Evolutionary conservation across 2,797 vertebrate genomes (phyloP), one percentile per base, ranked within the genome.

Genomic region (Morus bassanus): DNA sequence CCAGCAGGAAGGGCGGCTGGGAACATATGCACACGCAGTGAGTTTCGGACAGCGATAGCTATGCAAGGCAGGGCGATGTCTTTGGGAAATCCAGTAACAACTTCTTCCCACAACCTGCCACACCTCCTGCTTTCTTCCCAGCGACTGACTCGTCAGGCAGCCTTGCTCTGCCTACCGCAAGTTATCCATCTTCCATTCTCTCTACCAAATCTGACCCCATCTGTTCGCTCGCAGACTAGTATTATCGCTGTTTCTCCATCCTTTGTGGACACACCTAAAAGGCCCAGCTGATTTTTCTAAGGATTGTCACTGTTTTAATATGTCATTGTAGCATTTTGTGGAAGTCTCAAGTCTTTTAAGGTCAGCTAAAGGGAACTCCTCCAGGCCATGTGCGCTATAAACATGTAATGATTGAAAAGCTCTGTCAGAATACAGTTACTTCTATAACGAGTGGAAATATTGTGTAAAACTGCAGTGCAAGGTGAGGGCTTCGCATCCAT

Each of bases 71-170:
- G 93, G 95, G 95, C 25, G 4, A 93, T 27, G 91, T 51, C 93
- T 96, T 94, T 95, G 94, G 89, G 96, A 95, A 97, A 94, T 80
- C 68, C 84, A 81, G 69, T 60, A 92, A 61, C 92, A 28, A 85
- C 21, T 91, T 78, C 82, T 96, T 97, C 96, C 95, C 96, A 97
- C 95, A 92, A 73, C 46, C 75, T 81, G 87, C 96, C 92, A 88
- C 96, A 92, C 94, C 96, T 94, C 89, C 87, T 18, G 46, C 91
- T 51, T 85, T 75, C 89, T 85, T 89, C 87, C 92, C 95, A 95
- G 72, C 2, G 9, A 70, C 72, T 75, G 89, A 94, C 91, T 91
- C 2, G 85, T 67, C 87, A 43, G 82, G 87, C 81, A 92, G 91
- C 78, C 84, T 85, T 13, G 3, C 68, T 89, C 72, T 61, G 57